Evolutionary conservation across 2,113 vertebrate species (phyloP).

Genomic region (Hippocampus comes): DNA sequence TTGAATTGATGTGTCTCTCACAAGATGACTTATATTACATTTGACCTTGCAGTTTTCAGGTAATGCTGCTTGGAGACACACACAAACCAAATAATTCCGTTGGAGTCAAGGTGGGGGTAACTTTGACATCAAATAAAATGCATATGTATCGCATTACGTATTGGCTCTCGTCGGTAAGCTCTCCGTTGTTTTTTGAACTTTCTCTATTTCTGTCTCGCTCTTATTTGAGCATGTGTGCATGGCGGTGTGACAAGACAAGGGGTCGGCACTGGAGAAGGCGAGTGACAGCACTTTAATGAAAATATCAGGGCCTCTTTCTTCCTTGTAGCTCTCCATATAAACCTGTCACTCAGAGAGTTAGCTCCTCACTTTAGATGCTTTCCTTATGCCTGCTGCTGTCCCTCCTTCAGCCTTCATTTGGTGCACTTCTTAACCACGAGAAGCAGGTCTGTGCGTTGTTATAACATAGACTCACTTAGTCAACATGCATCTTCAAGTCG

Average conservation of each 20-base stretch:
- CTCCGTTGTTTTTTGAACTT: constrained; percentile 13
- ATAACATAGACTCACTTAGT: constrained; percentile 3
- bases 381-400: constrained; percentile 17
- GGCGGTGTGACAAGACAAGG: constrained; percentile 25
- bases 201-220: constrained; percentile 1
- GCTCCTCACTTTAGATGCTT: constrained; percentile 28
- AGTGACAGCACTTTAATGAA: constrained; percentile 60
- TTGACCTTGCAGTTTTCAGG: neutral
- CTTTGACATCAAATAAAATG: neutral
- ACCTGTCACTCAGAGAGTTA: constrained; percentile 25
- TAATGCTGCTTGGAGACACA: neutral
- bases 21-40: neutral
- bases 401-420: constrained; percentile 19
- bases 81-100: neutral
- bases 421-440: constrained; percentile 16
- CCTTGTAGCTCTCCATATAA: constrained; percentile 23
- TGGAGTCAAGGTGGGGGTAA: neutral
- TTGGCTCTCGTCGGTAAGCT: constrained; percentile 6
- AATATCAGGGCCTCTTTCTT: constrained; percentile 35
- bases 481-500: neutral
- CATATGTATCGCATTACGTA: neutral
- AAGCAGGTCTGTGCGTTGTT: constrained; percentile 21
- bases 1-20: neutral
- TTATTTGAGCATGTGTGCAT: constrained; percentile 23
- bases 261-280: constrained; percentile 15